Base-by-base conservation (phyloP, 2,797 vertebrate genomes). In the Molossus molossus region DNA sequence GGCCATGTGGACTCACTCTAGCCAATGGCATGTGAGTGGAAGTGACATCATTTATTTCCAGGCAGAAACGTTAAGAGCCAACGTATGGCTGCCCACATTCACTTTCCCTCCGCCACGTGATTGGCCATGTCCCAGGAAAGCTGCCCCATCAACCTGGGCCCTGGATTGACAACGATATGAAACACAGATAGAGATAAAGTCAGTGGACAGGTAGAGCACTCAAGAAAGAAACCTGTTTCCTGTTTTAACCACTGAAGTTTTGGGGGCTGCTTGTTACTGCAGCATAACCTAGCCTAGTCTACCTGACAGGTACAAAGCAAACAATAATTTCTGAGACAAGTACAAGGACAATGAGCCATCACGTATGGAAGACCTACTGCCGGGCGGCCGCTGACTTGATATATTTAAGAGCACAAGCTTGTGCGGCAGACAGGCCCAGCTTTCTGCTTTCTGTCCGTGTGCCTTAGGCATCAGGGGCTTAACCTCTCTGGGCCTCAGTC, bases 11-110 rank as follows among this genome's bases (percentile, higher is more conserved):
- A 91, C 29, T 29, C 21, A 14, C 48, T 23, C 37, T 64, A n/a
- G 57, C 57, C 90, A 86, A 85, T 93, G 75, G 89, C 53, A 76
- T 57, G 6, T 2, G 6, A 95, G 65, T 14, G 12, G 40, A 40
- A 37, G 18, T 87, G 75, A 75, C 1, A 10, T 60, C 80, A 40
- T 18, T 64, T 79, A 55, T 89, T 82, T 69, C 58, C 48, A 91
- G 94, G 79, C 83, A 91, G 90, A 94, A 91, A 73, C 45, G 69
- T 72, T 37, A 67, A 81, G 40, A 53, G 27, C 18, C 23, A 11
- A 3, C 1, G 58, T 7, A 60, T 8, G 25, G 29, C 27, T 40
- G 67, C 33, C 69, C 64, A 0, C 1, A 18, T 15, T 67, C 33
- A 12, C 23, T 57, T 67, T 70, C 23, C 25, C 13, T 48, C 11